Conservation (phyloP, 2,797 vertebrate genomes). For the Prunella strophiata region DNA sequence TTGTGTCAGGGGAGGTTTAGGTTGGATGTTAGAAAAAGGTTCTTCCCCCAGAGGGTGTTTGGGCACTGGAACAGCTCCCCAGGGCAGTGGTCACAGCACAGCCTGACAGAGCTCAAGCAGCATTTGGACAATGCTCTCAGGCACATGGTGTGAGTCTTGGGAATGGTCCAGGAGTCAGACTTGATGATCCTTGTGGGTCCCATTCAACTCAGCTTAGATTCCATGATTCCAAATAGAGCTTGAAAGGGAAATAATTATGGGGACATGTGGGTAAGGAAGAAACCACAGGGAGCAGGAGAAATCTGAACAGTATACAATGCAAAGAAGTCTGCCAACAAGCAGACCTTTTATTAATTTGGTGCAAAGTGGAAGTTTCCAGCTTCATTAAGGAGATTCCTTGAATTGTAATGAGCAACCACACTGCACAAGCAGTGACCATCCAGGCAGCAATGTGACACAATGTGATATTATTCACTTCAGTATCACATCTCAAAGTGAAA, state of each 20-base stretch:
- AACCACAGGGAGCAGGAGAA: not conserved
- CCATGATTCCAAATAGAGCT: not conserved
- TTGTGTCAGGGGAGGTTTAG: not conserved
- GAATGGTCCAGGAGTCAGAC: not conserved
- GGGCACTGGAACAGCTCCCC: not conserved
- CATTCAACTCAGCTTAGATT: not conserved
- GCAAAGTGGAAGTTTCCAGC: not conserved
- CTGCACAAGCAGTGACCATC: not conserved
- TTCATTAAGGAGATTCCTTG: not conserved
- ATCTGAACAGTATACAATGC: not conserved
- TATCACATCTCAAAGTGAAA: not conserved
- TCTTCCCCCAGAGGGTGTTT: accelerated
- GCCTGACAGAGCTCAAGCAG: not conserved
- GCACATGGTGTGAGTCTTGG: not conserved
- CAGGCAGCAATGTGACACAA: not conserved
- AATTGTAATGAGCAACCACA: not conserved
- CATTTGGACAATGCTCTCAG: accelerated
- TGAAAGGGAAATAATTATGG: not conserved
- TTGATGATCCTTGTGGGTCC: not conserved
- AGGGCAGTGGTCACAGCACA: not conserved
- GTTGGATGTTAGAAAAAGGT: accelerated
- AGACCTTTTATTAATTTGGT: not conserved
- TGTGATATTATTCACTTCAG: not conserved
- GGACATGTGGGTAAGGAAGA: not conserved
- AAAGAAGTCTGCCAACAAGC: not conserved